Evolutionary conservation across 2,113 vertebrate species (phyloP).

Genomic region (Microtus pennsylvanicus): DNA sequence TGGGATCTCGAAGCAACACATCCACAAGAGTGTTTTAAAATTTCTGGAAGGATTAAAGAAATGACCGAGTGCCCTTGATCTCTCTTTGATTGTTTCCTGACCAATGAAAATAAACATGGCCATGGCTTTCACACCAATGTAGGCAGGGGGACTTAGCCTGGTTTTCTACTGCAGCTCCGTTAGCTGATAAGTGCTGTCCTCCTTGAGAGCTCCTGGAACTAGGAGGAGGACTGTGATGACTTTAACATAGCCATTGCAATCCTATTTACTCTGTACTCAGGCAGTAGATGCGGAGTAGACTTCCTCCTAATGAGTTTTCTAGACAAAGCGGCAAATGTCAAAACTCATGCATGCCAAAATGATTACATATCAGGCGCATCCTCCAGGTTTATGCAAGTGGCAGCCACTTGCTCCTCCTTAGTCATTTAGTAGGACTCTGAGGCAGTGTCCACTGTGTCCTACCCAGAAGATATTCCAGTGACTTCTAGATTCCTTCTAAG

Average conservation of each 20-base stretch:
- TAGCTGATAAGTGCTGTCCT: not conserved
- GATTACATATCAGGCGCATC: not conserved
- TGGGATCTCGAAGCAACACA: not conserved
- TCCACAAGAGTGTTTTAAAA: not conserved
- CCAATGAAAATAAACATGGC: not conserved
- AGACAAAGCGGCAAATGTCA: not conserved
- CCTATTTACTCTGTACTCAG: not conserved
- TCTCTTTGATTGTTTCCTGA: not conserved
- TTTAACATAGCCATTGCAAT: too few species aligned
- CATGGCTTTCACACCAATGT: not conserved
- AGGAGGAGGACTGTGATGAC: not conserved
- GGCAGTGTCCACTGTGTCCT: not conserved
- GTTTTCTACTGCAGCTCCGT: not conserved
- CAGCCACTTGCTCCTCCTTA: not conserved
- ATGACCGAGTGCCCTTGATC: not conserved
- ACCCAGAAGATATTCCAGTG: not conserved
- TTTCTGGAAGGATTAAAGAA: not conserved
- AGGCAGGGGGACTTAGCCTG: not conserved
- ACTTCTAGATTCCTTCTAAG: not conserved
- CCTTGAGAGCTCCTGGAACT: not conserved
- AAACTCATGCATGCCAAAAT: not conserved
- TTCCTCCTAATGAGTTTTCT: not conserved
- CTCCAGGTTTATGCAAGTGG: not conserved
- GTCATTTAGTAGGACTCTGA: not conserved
- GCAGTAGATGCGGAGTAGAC: fast-evolving